These are phyloP conservation scores for Cetoscarus ocellatus DNA, from an alignment of 2,797 vertebrate genomes.

Conservation along the genomic window DNA sequence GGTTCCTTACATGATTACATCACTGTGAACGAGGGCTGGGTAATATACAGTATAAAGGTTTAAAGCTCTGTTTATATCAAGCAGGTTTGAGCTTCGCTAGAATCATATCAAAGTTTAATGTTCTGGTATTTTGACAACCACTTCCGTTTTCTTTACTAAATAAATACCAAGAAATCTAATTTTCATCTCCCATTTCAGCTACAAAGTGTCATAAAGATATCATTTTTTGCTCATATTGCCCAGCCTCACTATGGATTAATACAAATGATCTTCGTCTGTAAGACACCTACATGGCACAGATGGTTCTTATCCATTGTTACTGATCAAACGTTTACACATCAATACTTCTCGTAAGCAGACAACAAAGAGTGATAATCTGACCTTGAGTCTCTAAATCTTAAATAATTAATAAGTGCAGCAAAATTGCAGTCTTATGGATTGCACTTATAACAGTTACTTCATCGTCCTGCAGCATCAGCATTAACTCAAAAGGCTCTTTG, in stretches of 20 bases:
- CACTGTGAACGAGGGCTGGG: not conserved
- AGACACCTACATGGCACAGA: too few species aligned
- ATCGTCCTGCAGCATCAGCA: not conserved
- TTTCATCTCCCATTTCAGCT: too few species aligned
- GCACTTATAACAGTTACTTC: not conserved
- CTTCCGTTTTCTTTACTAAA: too few species aligned
- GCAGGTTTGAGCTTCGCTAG: not conserved
- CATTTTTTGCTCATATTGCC: too few species aligned
- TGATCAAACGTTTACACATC: not conserved
- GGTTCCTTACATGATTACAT: not conserved
- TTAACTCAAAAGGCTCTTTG: not conserved
- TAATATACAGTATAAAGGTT: not conserved
- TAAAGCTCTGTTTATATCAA: too few species aligned
- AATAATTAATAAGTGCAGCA: slow-evolving; percentile 1
- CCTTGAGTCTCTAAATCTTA: not conserved
- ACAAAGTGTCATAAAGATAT: too few species aligned
- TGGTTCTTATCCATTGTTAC: too few species aligned
- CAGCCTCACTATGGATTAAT: too few species aligned
- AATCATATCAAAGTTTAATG: too few species aligned
- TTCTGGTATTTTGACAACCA: too few species aligned
- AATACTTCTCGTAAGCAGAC: not conserved
- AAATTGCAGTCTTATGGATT: not conserved
- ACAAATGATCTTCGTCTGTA: too few species aligned
- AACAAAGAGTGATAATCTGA: not conserved
- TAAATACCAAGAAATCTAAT: too few species aligned